Base-by-base conservation (phyloP, 2,113 vertebrate species). In the Psophia crepitans region DNA sequence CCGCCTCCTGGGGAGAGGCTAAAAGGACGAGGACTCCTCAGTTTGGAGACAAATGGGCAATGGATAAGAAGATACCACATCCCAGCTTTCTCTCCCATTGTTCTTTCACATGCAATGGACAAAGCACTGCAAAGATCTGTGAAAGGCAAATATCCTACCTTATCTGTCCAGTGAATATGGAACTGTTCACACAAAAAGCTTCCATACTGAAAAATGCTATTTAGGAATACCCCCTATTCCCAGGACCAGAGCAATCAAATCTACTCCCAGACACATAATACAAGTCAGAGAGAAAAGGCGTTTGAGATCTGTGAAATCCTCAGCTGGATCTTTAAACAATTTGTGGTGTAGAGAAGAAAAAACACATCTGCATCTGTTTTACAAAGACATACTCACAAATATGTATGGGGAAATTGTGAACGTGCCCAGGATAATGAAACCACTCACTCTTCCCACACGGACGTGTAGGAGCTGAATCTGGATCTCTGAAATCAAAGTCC, bases 381-480 rank as follows among this genome's bases (percentile, higher is more conserved):
- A 81, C 24, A 63, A 44, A 70, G 30, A 7, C 11, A 44, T 14
- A 16, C 5, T 66, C 49, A 43, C 30, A 81, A 37, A 11, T 24
- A 44, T 7, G 4, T 3, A 23, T 5, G 10, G 2, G 18, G 88
- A 94, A 49, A 8, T 33, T 56, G 9, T 39, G 24, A 73, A 39
- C 0, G 0, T 27, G 64, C 4, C 16, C n/a, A 76, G 28, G 26
- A 43, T 68, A 49, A 63, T 30, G 9, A 88, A 92, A 66, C 1
- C 22, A 54, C 5, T 3, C 9, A 58, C 5, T 3, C 9, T 6
- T 81, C 17, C 37, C 8, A 80, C 18, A 10, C 2, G 14, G 39
- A 51, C 30, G 43, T 12, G 15, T 51, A 83, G 39, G 33, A 80
- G 15, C 3, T 64, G 30, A 74, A 80, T 81, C 24, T 71, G 20